Percentiles rank a stretch among this genome's conserved stretches.
Conservation (phyloP, 92 coral and sea anemone species). For the Parazoanthus swiftii region DNA sequence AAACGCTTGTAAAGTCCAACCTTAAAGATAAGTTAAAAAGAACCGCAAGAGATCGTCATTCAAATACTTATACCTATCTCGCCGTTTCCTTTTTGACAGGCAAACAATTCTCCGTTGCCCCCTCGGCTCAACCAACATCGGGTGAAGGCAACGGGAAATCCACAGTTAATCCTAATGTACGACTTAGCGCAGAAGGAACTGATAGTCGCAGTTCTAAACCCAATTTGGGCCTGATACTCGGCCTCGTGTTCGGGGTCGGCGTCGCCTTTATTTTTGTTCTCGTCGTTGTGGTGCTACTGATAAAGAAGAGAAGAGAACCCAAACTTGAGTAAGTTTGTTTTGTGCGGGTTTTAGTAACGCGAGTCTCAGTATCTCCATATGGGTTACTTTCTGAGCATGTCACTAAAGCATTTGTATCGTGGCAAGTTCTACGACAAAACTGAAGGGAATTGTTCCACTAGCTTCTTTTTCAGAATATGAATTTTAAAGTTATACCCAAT, state of each 20-base stretch:
- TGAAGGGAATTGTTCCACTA: too few relatives aligned
- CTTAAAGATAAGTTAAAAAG: too few relatives aligned
- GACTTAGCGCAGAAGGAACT: not conserved
- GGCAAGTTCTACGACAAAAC: too few relatives aligned
- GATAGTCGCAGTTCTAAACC: not conserved
- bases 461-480: too few relatives aligned
- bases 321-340: constrained; percentile 71
- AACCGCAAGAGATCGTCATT: too few relatives aligned
- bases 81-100: not conserved
- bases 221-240: constrained; percentile 59
- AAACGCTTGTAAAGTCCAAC: too few relatives aligned
- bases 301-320: constrained; percentile 50
- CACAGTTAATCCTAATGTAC: constrained; percentile 4
- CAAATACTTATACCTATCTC: not conserved
- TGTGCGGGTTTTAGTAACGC: not conserved
- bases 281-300: constrained; percentile 33
- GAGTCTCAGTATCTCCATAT: not conserved
- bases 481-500: too few relatives aligned
- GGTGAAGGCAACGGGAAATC: not conserved
- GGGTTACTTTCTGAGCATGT: not conserved
- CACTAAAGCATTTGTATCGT: too few relatives aligned
- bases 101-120: not conserved
- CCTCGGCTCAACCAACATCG: not conserved
- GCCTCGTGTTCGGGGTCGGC: constrained; percentile 56
- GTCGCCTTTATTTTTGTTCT: constrained; percentile 4